These are phyloP conservation scores for Thelaira solivaga DNA, from an alignment of 2,888 invertebrate genomes.

Conservation along the genomic window DNA sequence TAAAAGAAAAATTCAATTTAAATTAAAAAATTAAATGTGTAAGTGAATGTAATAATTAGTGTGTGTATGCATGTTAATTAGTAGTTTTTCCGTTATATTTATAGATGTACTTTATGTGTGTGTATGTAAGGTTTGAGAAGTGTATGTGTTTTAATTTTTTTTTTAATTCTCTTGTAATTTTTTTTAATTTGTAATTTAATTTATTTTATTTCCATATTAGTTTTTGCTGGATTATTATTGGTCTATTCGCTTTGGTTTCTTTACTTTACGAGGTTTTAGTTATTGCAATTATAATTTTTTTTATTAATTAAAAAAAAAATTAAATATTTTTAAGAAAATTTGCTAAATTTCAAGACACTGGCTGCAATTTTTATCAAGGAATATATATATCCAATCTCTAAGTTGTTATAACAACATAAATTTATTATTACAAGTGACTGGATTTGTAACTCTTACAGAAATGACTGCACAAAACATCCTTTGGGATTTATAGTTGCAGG, in stretches of 20 bases:
- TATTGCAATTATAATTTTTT: conserved; percentile 47
- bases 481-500: too few relatives aligned
- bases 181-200: conserved; percentile 38
- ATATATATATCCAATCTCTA: too few relatives aligned
- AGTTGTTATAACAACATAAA: too few relatives aligned
- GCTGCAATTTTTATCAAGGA: too few relatives aligned
- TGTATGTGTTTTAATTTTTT: conserved; percentile 44
- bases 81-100: neutral
- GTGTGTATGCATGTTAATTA: neutral
- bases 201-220: conserved; percentile 33
- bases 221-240: conserved; percentile 62
- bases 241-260: conserved; percentile 65
- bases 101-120: neutral
- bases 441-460: too few relatives aligned
- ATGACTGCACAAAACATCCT: too few relatives aligned
- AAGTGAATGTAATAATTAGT: conserved; percentile 8
- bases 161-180: conserved; percentile 39
- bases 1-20: conserved; percentile 7
- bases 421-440: too few relatives aligned
- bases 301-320: conserved; percentile 2
- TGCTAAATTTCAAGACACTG: too few relatives aligned
- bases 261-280: conserved; percentile 62
- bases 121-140: neutral
- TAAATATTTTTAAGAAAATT: neutral
- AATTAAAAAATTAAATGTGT: neutral